Conservation (phyloP, 2,113 vertebrate genomes). For the Atrichornis clamosus region DNA sequence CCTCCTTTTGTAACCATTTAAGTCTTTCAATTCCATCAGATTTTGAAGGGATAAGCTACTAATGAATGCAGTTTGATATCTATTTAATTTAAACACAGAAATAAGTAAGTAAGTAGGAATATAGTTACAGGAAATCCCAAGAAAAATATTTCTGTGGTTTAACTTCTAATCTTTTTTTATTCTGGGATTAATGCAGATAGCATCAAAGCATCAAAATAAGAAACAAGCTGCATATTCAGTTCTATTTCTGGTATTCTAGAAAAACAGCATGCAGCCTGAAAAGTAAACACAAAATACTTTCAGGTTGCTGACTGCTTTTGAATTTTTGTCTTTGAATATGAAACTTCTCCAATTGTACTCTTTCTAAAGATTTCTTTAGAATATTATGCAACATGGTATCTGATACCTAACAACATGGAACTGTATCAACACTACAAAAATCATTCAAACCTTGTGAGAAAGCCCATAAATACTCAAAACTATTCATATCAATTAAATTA, state of each 20-base stretch:
- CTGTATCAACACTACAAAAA: background rate
- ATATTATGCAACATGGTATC: no score
- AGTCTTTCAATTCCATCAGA: slow-evolving; percentile 18
- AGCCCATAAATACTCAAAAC: background rate
- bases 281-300: background rate
- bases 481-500: background rate
- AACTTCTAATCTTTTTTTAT: background rate
- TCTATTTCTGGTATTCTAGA: background rate
- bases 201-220: background rate
- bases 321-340: background rate
- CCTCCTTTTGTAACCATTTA: background rate
- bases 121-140: background rate
- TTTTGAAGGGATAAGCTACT: slow-evolving; percentile 28
- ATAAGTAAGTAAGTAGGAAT: background rate
- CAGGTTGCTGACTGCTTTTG: background rate
- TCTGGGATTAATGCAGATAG: background rate
- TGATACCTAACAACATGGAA: background rate
- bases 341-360: background rate
- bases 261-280: background rate
- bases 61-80: slow-evolving; percentile 8
- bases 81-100: slow-evolving; percentile 18
- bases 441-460: background rate
- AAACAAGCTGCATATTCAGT: background rate
- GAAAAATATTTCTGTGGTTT: background rate
- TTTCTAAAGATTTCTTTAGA: background rate